Base-by-base conservation (phyloP, 2,888 invertebrate species). In the Invenusta paracnida region DNA sequence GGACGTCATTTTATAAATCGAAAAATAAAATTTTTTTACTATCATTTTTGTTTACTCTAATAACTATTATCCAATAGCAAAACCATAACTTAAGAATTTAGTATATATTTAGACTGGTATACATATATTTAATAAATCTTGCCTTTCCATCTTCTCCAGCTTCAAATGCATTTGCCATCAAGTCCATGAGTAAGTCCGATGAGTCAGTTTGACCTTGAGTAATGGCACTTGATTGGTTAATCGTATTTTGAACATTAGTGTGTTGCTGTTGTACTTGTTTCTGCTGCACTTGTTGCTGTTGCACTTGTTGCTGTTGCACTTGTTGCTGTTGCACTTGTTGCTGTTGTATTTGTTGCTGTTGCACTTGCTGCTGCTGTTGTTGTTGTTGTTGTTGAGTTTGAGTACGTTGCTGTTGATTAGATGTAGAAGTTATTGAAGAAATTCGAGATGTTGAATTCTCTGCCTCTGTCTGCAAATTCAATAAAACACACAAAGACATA, bases 161-260 rank as follows among this genome's bases (percentile, higher is more conserved):
- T 23, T 73, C 73, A 73, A 73, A 73, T 2, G 73, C 73, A 25
- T 73, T 73, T 5, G 73, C 73, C 73, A 73, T 73, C 73, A 73
- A 23, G 73, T 73, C 73, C 73, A 73, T 73, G 27, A 73, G 73
- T 2, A 73, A 23, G 25, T 73, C 73, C 23, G 73, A 73, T 2
- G 73, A 73, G 23, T 73, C 73, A 2, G 17, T 23, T 23, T 73
- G 73, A 25, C 27, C 25, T n/a, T n/a, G n/a, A n/a, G n/a, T n/a
- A n/a, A n/a, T n/a, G n/a, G n/a, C n/a, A n/a, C n/a, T n/a, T n/a
- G n/a, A n/a, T n/a, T n/a, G n/a, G n/a, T n/a, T n/a, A n/a, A n/a
- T n/a, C n/a, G n/a, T n/a, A n/a, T n/a, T n/a, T n/a, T n/a, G n/a
- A 25, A 73, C 73, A 13, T 23, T 25, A 23, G 73, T 73, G 2